Evolutionary conservation across 2,888 invertebrate genomes (phyloP), one percentile per base, ranked within the genome.

Genomic region (Ectemnius cavifrons): DNA sequence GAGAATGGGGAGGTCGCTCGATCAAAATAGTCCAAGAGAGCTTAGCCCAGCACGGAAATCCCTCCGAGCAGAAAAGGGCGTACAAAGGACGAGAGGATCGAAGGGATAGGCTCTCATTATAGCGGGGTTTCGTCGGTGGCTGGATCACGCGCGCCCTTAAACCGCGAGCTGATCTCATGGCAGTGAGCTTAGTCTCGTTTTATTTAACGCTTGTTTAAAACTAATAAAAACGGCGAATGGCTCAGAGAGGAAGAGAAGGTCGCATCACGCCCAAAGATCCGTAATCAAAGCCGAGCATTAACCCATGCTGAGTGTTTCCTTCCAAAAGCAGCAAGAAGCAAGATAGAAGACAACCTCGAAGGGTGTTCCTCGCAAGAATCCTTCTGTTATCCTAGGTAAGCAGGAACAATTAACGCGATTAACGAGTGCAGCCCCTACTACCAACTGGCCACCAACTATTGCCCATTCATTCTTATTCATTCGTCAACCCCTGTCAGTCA

Each of bases 151-250:
- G 66, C 83, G 81, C 80, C 60, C 72, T 73, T 84, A 85, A 89
- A 88, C 85, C 86, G 80, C 80, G 78, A 83, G 81, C 86, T 84
- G 87, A 88, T 89, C 87, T 86, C 75, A 74, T 68, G 79, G 6
- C 37, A 37, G 71, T 57, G 73, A 81, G 86, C 87, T 89, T 86
- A 88, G 86, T 82, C 85, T 81, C 85, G 86, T 88, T 90, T 90
- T 90, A 90, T 90, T 90, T 90, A 90, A 90, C 87, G 89, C 88
- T 88, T 89, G 90, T 90, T 90, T 90, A 89, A 90, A 90, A 90
- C 89, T 89, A 87, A 89, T 89, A 89, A 90, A 90, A 90, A 69
- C 65, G 67, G 57, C 46, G 18, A 8, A n/a, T 8, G 2, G 20
- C 20, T 2, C 2, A 20, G 47, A 23, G 58, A 61, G 67, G 58